Evolutionary conservation across 2,888 invertebrate genomes (phyloP).

Genomic region (Perithous albicinctus): DNA sequence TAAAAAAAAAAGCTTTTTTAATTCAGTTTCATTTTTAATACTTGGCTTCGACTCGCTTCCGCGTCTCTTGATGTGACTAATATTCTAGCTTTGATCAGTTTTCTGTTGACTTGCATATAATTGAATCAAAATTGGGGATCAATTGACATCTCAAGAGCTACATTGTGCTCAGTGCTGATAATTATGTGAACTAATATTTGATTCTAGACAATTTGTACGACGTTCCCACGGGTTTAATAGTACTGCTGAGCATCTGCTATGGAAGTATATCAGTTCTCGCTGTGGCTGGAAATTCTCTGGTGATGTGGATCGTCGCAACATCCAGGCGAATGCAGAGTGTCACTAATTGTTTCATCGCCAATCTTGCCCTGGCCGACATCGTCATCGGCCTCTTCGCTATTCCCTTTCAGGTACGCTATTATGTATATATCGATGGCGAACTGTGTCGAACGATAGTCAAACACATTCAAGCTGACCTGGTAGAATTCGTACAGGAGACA

Average conservation of each 20-base stretch:
- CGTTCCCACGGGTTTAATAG: conserved; percentile 90
- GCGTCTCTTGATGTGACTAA: too few species aligned
- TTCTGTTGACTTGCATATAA: too few species aligned
- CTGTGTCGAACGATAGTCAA: background rate
- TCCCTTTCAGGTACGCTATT: conserved; percentile 91
- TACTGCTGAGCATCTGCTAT: conserved; percentile 91
- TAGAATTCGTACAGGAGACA: background rate
- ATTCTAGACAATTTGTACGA: conserved; percentile 88
- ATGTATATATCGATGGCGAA: background rate
- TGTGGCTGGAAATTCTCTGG: conserved; percentile 93
- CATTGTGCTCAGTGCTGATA: too few species aligned
- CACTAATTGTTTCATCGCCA: conserved; percentile 94
- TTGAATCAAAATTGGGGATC: too few species aligned
- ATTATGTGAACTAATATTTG: background rate
- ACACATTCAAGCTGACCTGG: background rate
- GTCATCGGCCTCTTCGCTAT: conserved; percentile 94
- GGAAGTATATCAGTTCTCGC: conserved; percentile 93
- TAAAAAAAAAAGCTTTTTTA: too few species aligned
- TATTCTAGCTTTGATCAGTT: too few species aligned
- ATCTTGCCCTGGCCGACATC: conserved; percentile 94
- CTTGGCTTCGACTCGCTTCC: too few species aligned
- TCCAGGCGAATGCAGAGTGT: conserved; percentile 92
- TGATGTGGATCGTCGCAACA: conserved; percentile 93
- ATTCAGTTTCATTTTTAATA: too few species aligned
- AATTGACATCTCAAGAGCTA: too few species aligned